Evolutionary conservation across 2,113 vertebrate genomes (phyloP), one percentile per base, ranked within the genome.

Genomic region (Lynx canadensis): DNA sequence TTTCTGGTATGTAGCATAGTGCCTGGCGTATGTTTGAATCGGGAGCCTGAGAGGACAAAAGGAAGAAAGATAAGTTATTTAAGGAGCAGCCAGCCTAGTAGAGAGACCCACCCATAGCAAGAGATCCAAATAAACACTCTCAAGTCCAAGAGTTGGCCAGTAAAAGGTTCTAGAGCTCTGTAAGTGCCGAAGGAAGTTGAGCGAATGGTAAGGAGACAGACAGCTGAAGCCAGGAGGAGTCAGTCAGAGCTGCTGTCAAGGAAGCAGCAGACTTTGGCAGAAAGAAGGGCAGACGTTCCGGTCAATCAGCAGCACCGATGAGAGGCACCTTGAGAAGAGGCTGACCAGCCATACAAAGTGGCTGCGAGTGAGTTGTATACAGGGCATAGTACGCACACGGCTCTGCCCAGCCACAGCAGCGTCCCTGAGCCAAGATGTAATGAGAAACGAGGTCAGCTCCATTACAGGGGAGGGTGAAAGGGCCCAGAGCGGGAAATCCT

Each of bases 401-500:
- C 76, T 95, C 84, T 41, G 65, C 73, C 57, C 21, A 50, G 85
- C 80, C 15, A 29, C 2, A 0, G 29, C 65, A 5, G 38, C 6
- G 0, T 85, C 38, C 76, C 23, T 0, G 19, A 96, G 94, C 92
- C 95, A 97, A 88, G 55, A 95, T 95, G 97, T 96, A 95, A 91
- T 95, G 85, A 97, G 97, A 97, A 85, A 86, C 13, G 25, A 93
- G 48, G 55, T 78, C 81, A 74, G 88, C 90, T 97, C 50, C 36
- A 36, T 98, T 91, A 95, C 73, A 94, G 36, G 23, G 83, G 52
- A 84, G 89, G 36, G 45, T 57, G 25, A 65, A 88, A 93, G 88
- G 80, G 89, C 91, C 55, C 48, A 89, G 79, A 83, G 74, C 7
- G 15, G 95, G 82, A 89, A 95, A 91, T 94, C 91, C 91, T 97